A percentile compares a stretch with the other conserved stretches of the same genome.
Evolutionary conservation across 2,797 vertebrate species (phyloP).

Genomic region (Apogon talboti): DNA sequence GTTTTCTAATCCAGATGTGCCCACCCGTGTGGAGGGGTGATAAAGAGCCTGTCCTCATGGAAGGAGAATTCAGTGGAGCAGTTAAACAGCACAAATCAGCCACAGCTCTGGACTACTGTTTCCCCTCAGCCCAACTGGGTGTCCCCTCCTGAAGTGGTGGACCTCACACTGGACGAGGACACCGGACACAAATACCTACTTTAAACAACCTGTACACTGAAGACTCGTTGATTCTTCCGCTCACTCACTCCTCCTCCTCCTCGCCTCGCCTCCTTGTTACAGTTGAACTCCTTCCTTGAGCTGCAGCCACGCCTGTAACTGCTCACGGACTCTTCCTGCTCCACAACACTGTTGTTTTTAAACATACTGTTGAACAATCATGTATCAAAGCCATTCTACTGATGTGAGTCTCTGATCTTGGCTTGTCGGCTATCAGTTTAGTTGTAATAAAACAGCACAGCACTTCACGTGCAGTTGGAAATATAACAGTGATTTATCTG

Average conservation of each 20-base stretch:
- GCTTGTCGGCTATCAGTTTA: slow-evolving; percentile 46
- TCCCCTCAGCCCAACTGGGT: slow-evolving; percentile 92
- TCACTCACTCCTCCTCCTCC: slow-evolving; percentile 65
- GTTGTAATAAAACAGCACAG: slow-evolving; percentile 54
- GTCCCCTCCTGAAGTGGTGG: slow-evolving; percentile 94
- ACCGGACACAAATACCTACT: slow-evolving; percentile 94
- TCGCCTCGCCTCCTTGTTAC: slow-evolving; percentile 66
- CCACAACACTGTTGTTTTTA: slow-evolving; percentile 75
- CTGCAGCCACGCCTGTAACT: slow-evolving; percentile 68
- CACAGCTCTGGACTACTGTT: slow-evolving; percentile 92
- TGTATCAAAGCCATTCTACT: slow-evolving; percentile 77
- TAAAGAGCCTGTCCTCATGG: slow-evolving; percentile 95
- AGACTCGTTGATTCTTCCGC: slow-evolving; percentile 60
- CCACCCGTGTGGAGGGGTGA: slow-evolving; percentile 95
- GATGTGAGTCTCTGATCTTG: slow-evolving; percentile 56
- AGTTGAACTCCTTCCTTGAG: slow-evolving; percentile 70
- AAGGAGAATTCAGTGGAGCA: slow-evolving; percentile 87
- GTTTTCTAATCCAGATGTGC: slow-evolving; percentile 81
- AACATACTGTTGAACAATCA: slow-evolving; percentile 71
- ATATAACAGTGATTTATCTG: slow-evolving; percentile 53
- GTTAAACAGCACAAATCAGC: slow-evolving; percentile 84
- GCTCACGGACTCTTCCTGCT: slow-evolving; percentile 61
- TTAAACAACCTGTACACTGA: slow-evolving; percentile 82
- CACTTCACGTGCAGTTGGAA: slow-evolving; percentile 60
- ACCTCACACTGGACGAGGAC: slow-evolving; percentile 97